Conservation (phyloP, 2,113 vertebrate genomes). For the Oryzias javanicus region DNA sequence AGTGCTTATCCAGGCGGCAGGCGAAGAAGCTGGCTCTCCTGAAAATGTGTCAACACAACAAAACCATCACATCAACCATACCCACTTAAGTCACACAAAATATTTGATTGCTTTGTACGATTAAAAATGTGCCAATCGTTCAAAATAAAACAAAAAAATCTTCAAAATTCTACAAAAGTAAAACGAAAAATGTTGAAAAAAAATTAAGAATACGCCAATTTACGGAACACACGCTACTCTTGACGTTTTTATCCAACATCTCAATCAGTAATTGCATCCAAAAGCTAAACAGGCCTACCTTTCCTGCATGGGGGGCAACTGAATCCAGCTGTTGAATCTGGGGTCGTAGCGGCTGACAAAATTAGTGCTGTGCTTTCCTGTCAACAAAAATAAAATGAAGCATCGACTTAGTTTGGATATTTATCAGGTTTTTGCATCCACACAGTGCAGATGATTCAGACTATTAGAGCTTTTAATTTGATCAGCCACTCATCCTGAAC, state of each 20-base stretch:
- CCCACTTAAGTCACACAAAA: background rate
- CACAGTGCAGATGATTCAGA: too few species aligned
- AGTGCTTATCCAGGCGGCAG: slow-evolving; percentile 93
- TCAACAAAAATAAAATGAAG: slow-evolving; percentile 19
- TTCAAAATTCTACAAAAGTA: background rate
- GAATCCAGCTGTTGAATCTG: slow-evolving; percentile 99
- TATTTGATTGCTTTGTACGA: too few species aligned
- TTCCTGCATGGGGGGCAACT: slow-evolving; percentile 98
- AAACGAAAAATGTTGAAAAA: background rate
- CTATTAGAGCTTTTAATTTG: too few species aligned
- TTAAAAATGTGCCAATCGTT: background rate
- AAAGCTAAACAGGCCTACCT: slow-evolving; percentile 75
- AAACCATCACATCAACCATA: slow-evolving; percentile 38
- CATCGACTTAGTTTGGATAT: background rate
- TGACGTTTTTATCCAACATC: too few species aligned
- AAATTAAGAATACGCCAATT: too few species aligned
- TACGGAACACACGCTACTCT: too few species aligned
- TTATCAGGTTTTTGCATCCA: too few species aligned
- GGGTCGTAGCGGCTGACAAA: slow-evolving; percentile 99
- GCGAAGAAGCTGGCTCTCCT: slow-evolving; percentile 99
- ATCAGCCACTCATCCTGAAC: too few species aligned
- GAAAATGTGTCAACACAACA: slow-evolving; percentile 53
- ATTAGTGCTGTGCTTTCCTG: slow-evolving; percentile 99
- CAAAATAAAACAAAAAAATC: background rate
- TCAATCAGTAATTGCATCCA: background rate